Percentiles rank a stretch among this genome's conserved stretches.
Conservation (phyloP, 2,113 vertebrate species). For the Chrysemys picta region DNA sequence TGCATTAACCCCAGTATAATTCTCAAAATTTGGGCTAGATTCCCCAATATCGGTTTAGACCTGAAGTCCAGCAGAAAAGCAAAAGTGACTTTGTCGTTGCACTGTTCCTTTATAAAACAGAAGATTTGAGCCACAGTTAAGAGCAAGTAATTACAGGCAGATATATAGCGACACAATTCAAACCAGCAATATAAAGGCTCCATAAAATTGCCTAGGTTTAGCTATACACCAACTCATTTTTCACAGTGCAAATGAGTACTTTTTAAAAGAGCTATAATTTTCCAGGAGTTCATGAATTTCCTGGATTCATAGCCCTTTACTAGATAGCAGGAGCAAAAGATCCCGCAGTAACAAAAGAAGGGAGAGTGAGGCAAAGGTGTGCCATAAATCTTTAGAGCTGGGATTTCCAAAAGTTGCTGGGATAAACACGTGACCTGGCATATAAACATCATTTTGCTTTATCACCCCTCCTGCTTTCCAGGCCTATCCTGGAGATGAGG, state of each 20-base stretch:
- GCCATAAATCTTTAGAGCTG: constrained; percentile 54
- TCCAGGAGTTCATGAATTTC: constrained; percentile 73
- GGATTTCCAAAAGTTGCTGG: constrained; percentile 46
- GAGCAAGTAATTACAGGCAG: constrained; percentile 24
- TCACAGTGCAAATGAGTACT: constrained; percentile 49
- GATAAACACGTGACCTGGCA: constrained; percentile 1
- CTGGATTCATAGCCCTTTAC: constrained; percentile 62
- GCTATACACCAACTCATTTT: constrained; percentile 3
- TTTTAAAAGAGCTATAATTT: constrained; percentile 60
- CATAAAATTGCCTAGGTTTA: constrained; percentile 49
- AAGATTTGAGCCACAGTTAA: neutral
- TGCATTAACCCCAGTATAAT: neutral
- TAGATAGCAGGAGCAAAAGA: neutral
- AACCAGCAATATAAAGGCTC: constrained; percentile 24
- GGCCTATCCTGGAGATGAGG: neutral
- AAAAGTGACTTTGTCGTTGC: neutral
- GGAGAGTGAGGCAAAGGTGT: neutral
- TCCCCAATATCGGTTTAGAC: neutral
- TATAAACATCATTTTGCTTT: constrained; percentile 43
- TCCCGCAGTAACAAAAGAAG: constrained; percentile 1
- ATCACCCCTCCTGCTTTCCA: neutral
- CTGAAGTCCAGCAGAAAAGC: neutral
- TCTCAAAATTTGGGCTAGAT: rapidly evolving
- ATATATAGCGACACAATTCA: neutral
- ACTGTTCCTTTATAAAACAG: neutral